Evolutionary conservation across 2,888 invertebrate species (phyloP).

Genomic region (Orthonychiurus folsomi): DNA sequence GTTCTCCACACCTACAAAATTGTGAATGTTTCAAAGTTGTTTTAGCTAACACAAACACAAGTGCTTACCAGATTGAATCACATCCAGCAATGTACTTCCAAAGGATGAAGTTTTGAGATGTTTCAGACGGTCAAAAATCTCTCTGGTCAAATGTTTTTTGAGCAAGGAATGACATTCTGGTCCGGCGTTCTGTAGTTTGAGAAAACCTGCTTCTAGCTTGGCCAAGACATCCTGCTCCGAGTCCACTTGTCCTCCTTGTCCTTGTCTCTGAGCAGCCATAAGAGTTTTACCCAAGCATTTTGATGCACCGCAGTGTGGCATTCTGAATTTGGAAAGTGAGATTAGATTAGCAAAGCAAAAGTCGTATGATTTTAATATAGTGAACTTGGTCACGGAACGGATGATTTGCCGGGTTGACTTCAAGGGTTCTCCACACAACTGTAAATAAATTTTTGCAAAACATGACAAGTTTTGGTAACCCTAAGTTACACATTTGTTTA

Average conservation of each 20-base stretch:
- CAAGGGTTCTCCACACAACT: too few species aligned
- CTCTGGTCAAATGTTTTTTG: constrained; percentile 89
- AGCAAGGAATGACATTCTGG: constrained; percentile 84
- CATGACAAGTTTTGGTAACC: too few species aligned
- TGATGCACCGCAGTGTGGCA: neutral
- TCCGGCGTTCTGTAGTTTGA: constrained; percentile 69
- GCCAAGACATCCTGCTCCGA: constrained; percentile 78
- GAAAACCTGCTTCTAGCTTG: constrained; percentile 83
- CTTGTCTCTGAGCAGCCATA: neutral
- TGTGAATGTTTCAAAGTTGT: neutral
- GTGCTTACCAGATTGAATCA: constrained; percentile 78
- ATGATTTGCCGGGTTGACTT: too few species aligned
- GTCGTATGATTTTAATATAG: too few species aligned
- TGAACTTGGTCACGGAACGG: too few species aligned
- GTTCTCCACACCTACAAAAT: constrained; percentile 60
- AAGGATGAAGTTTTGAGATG: constrained; percentile 71
- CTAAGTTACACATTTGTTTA: too few species aligned
- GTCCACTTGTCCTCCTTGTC: constrained; percentile 53
- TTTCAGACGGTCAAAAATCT: constrained; percentile 83
- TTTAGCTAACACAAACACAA: neutral
- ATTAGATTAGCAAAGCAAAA: too few species aligned
- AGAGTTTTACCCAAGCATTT: neutral
- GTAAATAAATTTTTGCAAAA: too few species aligned
- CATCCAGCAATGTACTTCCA: constrained; percentile 84
- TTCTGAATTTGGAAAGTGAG: neutral